Evolutionary conservation across 2,113 vertebrate species (phyloP).

Genomic region (Pangasianodon gigas): DNA sequence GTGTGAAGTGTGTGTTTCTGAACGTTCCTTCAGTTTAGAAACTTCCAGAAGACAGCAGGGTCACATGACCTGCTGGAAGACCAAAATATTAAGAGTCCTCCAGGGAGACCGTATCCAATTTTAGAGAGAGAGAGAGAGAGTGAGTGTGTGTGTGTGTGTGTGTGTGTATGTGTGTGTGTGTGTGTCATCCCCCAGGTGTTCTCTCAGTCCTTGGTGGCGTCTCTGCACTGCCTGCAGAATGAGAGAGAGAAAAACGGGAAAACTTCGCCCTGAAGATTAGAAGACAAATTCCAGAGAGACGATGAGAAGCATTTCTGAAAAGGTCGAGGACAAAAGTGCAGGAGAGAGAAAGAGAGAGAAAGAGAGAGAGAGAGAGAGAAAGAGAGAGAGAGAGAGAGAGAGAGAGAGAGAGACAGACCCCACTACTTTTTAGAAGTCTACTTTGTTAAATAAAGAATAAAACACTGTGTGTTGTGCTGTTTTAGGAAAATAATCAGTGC

Average conservation of each 20-base stretch:
- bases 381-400: slow-evolving; percentile 11
- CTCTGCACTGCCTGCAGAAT: slow-evolving; percentile 14
- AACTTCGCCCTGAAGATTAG: slow-evolving; percentile 36
- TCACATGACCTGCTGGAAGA: slow-evolving; percentile 40
- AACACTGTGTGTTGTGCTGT: too few relatives aligned
- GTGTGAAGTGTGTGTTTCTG: background rate
- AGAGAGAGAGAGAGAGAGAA: background rate
- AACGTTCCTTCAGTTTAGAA: background rate
- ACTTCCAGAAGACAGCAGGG: slow-evolving; percentile 16
- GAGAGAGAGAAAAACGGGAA: slow-evolving; percentile 22
- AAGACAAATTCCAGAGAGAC: slow-evolving; percentile 42
- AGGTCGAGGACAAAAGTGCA: slow-evolving; percentile 46
- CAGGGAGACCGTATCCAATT: slow-evolving; percentile 33
- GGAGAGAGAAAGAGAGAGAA: slow-evolving; percentile 18
- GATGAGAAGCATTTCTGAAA: slow-evolving; percentile 44
- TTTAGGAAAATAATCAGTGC: too few relatives aligned
- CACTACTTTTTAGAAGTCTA: background rate
- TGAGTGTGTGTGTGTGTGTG: background rate
- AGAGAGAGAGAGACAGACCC: background rate
- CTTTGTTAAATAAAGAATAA: too few relatives aligned
- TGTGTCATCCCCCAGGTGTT: slow-evolving; percentile 4
- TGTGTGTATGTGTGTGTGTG: background rate
- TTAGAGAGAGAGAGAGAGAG: background rate
- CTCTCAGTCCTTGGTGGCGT: slow-evolving; percentile 16
- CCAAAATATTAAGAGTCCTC: slow-evolving; percentile 42